Percentiles rank a stretch among this genome's conserved stretches.
These are phyloP conservation scores for Leptothorax acervorum DNA, from an alignment of 2,888 invertebrate genomes.

Conservation along the genomic window DNA sequence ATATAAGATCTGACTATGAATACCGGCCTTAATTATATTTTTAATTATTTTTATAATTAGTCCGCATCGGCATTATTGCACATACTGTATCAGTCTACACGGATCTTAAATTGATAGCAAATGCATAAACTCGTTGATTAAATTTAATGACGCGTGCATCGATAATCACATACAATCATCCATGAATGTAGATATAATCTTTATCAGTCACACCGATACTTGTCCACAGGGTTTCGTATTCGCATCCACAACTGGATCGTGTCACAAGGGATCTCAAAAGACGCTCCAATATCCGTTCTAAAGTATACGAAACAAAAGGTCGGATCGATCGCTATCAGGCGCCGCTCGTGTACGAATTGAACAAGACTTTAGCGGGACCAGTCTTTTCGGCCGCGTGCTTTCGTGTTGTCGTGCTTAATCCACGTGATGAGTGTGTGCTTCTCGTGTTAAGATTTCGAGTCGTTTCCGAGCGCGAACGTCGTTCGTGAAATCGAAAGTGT, in stretches of 20 bases:
- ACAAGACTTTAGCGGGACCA: neutral
- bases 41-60: neutral
- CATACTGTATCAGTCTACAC: neutral
- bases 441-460: slow-evolving; percentile 38
- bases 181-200: slow-evolving; percentile 10
- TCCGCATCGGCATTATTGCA: neutral
- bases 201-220: slow-evolving; percentile 39
- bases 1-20: too few relatives aligned
- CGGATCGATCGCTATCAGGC: slow-evolving; percentile 6
- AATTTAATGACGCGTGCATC: slow-evolving; percentile 1
- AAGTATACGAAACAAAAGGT: slow-evolving; percentile 26
- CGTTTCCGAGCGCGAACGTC: slow-evolving; percentile 2
- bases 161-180: slow-evolving; percentile 23
- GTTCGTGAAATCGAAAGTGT: slow-evolving; percentile 41
- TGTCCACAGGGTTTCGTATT: slow-evolving; percentile 46
- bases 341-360: slow-evolving; percentile 24
- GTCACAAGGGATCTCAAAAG: slow-evolving; percentile 24
- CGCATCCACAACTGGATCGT: slow-evolving; percentile 28
- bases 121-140: neutral
- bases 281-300: slow-evolving; percentile 16
- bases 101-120: neutral
- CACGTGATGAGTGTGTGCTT: slow-evolving; percentile 61
- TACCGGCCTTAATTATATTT: neutral
- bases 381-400: neutral
- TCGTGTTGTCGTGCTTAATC: slow-evolving; percentile 35